Conservation (phyloP, 1,140 invertebrate genomes). For the Atta colombica region DNA sequence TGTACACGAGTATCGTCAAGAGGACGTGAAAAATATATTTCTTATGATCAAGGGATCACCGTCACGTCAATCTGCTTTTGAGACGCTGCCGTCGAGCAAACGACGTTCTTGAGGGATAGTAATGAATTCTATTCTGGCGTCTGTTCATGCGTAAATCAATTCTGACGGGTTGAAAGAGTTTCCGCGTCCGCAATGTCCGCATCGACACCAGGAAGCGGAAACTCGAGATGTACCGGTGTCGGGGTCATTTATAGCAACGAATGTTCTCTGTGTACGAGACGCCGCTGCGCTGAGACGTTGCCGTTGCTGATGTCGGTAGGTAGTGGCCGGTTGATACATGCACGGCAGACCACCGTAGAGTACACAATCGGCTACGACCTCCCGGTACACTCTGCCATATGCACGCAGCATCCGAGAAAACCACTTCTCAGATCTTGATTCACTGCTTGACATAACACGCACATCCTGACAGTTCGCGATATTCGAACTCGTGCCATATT, state of each 20-base stretch:
- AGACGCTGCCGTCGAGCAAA: constrained; percentile 21
- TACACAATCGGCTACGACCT: constrained; percentile 71
- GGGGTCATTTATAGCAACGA: constrained; percentile 52
- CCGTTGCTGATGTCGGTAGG: constrained; percentile 47
- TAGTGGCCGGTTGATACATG: constrained; percentile 39
- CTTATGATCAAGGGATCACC: constrained; percentile 7
- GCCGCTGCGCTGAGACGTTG: constrained; percentile 28
- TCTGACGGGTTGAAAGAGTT: constrained; percentile 63
- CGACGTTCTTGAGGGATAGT: constrained; percentile 25
- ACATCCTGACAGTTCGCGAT: constrained; percentile 55
- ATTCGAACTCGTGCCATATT: constrained; percentile 14
- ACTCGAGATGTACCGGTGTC: constrained; percentile 52
- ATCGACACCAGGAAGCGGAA: constrained; percentile 63
- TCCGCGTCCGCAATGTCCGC: constrained; percentile 53
- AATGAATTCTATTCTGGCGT: constrained; percentile 53
- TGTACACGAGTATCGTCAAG: background rate
- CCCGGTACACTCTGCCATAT: constrained; percentile 11
- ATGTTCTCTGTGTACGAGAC: constrained; percentile 22
- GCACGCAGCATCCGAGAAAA: constrained; percentile 48
- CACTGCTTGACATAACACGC: constrained; percentile 61
- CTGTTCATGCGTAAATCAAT: constrained; percentile 67
- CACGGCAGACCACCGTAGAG: constrained; percentile 20
- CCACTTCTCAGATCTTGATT: constrained; percentile 66
- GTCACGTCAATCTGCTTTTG: background rate
- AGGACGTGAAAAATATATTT: background rate